Percentiles rank a stretch among this genome's conserved stretches.
phyloP scores from a whole-genome alignment of 2,888 invertebrate genomes.

The Augiades crinisus region DNA sequence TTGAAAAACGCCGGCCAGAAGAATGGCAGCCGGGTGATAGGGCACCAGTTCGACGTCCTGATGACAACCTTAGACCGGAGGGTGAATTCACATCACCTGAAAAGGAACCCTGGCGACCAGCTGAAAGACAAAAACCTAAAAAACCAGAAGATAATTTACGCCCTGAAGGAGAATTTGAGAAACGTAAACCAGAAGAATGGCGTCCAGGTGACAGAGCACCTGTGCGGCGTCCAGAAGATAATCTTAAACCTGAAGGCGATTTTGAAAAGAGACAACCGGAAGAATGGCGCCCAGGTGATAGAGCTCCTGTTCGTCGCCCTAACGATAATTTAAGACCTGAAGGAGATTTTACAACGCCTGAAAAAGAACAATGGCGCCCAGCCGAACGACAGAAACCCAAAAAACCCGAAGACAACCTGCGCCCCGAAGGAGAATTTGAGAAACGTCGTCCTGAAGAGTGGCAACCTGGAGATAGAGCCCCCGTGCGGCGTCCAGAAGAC shows the following conservation, averaged over 20 bases:
- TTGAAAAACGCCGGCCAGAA: constrained; percentile 53
- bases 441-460: constrained; percentile 57
- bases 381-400: constrained; percentile 57
- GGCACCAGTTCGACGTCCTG: constrained; percentile 54
- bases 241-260: constrained; percentile 72
- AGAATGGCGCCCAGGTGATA: constrained; percentile 61
- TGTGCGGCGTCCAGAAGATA: constrained; percentile 54
- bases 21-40: constrained; percentile 68
- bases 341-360: constrained; percentile 62
- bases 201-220: constrained; percentile 53
- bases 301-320: constrained; percentile 51
- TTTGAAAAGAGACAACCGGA: constrained; percentile 63
- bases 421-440: constrained; percentile 78
- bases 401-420: constrained; percentile 78
- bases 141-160: constrained; percentile 56
- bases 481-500: constrained; percentile 66
- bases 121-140: constrained; percentile 55
- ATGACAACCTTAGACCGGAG: constrained; percentile 64
- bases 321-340: constrained; percentile 77
- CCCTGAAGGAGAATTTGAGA: constrained; percentile 67
- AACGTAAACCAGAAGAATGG: constrained; percentile 58
- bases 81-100: no score
- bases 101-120: constrained; percentile 58
- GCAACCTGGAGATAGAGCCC: constrained; percentile 64
- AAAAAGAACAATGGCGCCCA: constrained; percentile 56